Evolutionary conservation across 2,797 vertebrate genomes (phyloP).

Genomic region (Chanos chanos): DNA sequence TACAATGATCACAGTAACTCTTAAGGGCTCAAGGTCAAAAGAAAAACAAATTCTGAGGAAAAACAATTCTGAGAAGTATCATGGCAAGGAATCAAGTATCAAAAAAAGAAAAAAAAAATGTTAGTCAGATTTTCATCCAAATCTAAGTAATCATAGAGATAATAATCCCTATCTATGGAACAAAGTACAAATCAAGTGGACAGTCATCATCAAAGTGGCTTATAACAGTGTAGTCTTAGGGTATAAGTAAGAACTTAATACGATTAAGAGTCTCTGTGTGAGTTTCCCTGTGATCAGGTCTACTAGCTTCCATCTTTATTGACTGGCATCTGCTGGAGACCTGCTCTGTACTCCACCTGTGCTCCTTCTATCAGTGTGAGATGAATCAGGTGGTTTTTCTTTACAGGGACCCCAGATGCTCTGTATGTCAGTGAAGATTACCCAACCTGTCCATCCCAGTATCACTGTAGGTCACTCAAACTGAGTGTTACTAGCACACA

Average conservation of each 20-base stretch:
- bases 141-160: constrained; percentile 19
- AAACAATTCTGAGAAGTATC: not conserved
- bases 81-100: not conserved
- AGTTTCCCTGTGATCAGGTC: constrained; percentile 57
- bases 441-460: no score
- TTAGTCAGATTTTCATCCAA: constrained; percentile 21
- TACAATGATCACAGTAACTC: not conserved
- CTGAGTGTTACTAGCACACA: no score
- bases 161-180: constrained; percentile 30
- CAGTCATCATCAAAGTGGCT: constrained; percentile 42
- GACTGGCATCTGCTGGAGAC: constrained; percentile 37
- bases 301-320: constrained; percentile 30
- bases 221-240: constrained; percentile 40
- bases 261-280: constrained; percentile 51
- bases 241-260: constrained; percentile 48
- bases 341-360: constrained; percentile 25
- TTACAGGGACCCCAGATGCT: no score
- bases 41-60: not conserved
- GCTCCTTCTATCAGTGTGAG: constrained; percentile 22
- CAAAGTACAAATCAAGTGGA: constrained; percentile 34
- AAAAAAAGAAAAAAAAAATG: constrained; percentile 7
- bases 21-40: no score
- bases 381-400: constrained; percentile 1
- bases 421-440: no score
- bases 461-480: no score